These are phyloP conservation scores for Peromyscus nudipes DNA, from an alignment of 2,797 vertebrate genomes.

Conservation along the genomic window DNA sequence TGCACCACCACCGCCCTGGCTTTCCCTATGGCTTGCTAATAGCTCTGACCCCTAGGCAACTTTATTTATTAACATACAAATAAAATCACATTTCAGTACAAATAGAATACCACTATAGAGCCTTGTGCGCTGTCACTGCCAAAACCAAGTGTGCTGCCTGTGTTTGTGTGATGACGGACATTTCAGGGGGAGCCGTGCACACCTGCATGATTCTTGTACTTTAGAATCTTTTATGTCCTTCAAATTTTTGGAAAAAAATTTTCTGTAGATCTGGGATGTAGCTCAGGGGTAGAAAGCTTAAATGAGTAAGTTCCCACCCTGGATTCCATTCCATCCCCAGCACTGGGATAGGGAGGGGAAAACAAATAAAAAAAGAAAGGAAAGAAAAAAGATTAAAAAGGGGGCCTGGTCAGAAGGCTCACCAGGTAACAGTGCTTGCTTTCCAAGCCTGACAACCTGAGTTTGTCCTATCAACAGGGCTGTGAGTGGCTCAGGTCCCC, in stretches of 20 bases:
- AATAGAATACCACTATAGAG: too few species aligned
- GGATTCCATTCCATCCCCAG: background rate
- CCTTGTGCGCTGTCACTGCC: background rate
- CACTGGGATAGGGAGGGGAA: background rate
- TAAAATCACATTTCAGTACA: too few species aligned
- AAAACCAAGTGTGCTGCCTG: background rate
- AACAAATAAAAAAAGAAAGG: background rate
- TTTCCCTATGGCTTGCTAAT: too few species aligned
- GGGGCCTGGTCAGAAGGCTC: background rate
- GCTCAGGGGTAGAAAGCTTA: background rate
- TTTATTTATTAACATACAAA: too few species aligned
- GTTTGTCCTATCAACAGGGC: background rate
- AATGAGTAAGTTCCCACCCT: background rate
- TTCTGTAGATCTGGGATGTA: background rate
- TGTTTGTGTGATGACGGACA: background rate
- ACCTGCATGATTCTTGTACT: background rate
- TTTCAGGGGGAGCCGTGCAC: accelerated
- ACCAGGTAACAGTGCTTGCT: background rate
- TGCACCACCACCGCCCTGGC: too few species aligned
- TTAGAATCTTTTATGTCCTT: background rate
- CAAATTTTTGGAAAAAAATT: background rate
- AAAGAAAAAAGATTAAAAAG: background rate
- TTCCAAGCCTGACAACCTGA: background rate
- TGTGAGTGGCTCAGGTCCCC: background rate
- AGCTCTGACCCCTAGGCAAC: too few species aligned